Percentiles rank a stretch among this genome's conserved stretches.
These are phyloP conservation scores for Agapostemon virescens DNA, from an alignment of 2,888 invertebrate species.

Conservation along the genomic window DNA sequence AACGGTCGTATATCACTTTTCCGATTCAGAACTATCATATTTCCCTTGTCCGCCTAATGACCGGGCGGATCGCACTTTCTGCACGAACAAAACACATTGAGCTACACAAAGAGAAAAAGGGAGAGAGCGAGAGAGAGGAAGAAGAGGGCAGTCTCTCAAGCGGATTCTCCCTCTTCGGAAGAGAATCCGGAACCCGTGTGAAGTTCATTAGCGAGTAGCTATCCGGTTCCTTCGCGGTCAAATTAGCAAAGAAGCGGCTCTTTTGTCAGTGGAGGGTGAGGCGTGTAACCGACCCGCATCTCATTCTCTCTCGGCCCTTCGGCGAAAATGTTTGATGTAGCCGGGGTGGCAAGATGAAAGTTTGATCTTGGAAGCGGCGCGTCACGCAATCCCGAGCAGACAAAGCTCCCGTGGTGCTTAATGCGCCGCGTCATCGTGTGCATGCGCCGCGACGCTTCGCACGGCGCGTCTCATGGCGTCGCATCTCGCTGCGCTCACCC, in stretches of 20 bases:
- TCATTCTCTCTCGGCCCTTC: not conserved
- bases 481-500: not conserved
- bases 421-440: slow-evolving; percentile 51
- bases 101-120: not conserved
- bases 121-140: not conserved
- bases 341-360: slow-evolving; percentile 8
- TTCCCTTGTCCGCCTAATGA: slow-evolving; percentile 13
- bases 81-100: not conserved
- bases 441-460: slow-evolving; percentile 38
- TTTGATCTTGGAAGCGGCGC: slow-evolving; percentile 45
- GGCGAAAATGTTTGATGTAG: slow-evolving; percentile 40
- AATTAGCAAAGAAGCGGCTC: slow-evolving; percentile 9
- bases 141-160: not conserved
- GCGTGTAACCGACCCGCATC: not conserved
- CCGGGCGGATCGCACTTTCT: not conserved
- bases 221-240: not conserved
- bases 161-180: not conserved
- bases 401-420: slow-evolving; percentile 51
- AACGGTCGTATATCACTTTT: not conserved
- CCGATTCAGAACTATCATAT: slow-evolving; percentile 5
- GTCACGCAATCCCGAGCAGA: slow-evolving; percentile 43
- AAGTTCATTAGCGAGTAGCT: not conserved
- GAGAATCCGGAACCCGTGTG: not conserved
- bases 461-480: slow-evolving; percentile 25
- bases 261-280: not conserved